Conservation (phyloP, 2,797 vertebrate species). For the Clarias laeviceps region DNA sequence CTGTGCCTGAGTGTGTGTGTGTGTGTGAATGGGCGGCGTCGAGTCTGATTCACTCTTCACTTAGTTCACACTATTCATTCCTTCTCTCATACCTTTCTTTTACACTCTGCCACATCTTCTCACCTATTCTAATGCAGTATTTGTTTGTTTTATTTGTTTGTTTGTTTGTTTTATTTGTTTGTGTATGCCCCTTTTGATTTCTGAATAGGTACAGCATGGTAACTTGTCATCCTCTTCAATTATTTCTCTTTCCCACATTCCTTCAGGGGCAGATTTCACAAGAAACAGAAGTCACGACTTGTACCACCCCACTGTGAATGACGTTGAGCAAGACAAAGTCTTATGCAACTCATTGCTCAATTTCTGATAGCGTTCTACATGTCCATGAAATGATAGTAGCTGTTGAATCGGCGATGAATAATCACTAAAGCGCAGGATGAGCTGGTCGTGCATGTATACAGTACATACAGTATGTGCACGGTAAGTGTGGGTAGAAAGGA, state of each 20-base stretch:
- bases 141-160: background rate
- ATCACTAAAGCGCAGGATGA: background rate
- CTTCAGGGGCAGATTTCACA: constrained; percentile 50
- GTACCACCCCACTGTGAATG: constrained; percentile 28
- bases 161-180: background rate
- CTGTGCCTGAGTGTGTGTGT: constrained; percentile 43
- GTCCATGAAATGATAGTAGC: background rate
- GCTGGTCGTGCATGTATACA: background rate
- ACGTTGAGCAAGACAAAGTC: constrained; percentile 29
- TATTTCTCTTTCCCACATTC: background rate
- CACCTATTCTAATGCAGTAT: background rate
- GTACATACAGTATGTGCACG: no score
- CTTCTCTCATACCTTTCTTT: constrained; percentile 38
- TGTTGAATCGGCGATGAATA: background rate
- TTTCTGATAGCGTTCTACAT: constrained; percentile 35
- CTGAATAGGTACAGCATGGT: constrained; percentile 30
- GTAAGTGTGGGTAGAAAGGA: background rate
- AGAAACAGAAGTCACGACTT: constrained; percentile 37
- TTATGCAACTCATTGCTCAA: constrained; percentile 42
- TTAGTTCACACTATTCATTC: constrained; percentile 57
- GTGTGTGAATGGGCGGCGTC: constrained; percentile 71
- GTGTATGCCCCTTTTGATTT: constrained; percentile 24
- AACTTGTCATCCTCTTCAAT: background rate
- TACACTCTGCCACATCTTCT: constrained; percentile 14
- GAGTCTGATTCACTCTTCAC: constrained; percentile 77